Conservation (phyloP, 1,140 invertebrate genomes). For the Matsumurasca onukii region DNA sequence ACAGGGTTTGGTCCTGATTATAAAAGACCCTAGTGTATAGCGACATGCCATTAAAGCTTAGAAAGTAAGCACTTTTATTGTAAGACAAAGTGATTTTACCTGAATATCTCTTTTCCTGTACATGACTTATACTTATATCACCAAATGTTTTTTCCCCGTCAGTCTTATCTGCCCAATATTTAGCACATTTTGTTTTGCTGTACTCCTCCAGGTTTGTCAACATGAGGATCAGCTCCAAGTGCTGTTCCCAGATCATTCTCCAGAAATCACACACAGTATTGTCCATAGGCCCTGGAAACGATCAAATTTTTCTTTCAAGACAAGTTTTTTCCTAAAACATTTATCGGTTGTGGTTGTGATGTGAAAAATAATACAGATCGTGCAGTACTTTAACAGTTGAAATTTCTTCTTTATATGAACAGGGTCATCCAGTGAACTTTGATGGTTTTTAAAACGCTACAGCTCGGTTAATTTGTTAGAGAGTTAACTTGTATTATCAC, state of each 20-base stretch:
- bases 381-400: no score
- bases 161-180: constrained; percentile 88
- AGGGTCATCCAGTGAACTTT: no score
- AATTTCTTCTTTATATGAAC: no score
- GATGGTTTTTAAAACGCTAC: no score
- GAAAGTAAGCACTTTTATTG: neutral
- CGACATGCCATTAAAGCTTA: no score
- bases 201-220: constrained; percentile 92
- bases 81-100: constrained; percentile 40
- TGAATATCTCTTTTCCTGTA: constrained; percentile 66
- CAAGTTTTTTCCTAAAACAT: neutral
- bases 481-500: no score
- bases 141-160: constrained; percentile 76
- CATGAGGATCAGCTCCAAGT: constrained; percentile 90
- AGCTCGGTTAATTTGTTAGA: no score
- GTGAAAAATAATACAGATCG: no score
- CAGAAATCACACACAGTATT: constrained; percentile 94
- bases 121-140: constrained; percentile 74
- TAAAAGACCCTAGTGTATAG: no score
- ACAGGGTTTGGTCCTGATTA: no score
- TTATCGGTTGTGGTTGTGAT: no score
- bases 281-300: constrained; percentile 73
- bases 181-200: constrained; percentile 89
- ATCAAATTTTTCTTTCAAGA: neutral
- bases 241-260: constrained; percentile 97